phyloP scores from a whole-genome alignment of 2,888 invertebrate species.

The Barypeithes pellucidus region DNA sequence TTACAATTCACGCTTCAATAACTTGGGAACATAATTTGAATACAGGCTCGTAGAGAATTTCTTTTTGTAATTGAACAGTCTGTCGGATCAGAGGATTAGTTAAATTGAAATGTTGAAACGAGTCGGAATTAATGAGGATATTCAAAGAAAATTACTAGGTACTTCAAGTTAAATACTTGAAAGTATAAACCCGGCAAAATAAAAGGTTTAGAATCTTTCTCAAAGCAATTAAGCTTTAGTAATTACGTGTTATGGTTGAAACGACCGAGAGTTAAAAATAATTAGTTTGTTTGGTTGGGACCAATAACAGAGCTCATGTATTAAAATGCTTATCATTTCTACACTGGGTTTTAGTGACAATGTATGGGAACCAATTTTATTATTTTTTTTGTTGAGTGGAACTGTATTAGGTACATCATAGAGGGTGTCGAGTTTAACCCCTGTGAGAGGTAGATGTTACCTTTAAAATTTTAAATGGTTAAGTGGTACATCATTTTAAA shows the following conservation, averaged over 20 bases:
- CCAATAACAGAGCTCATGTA: background rate
- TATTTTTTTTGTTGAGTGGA: no score
- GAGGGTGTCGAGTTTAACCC: no score
- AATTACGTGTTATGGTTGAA: background rate
- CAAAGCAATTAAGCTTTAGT: conserved; percentile 12
- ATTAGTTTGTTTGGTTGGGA: background rate
- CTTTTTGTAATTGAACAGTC: conserved; percentile 16
- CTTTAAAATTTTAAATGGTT: no score
- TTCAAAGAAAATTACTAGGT: conserved; percentile 26
- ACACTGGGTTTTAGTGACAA: background rate
- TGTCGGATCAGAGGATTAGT: conserved; percentile 15
- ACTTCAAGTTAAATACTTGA: conserved; percentile 5
- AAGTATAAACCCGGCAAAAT: conserved; percentile 11
- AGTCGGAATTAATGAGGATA: conserved; percentile 22
- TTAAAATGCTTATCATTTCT: background rate
- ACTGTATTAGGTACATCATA: no score
- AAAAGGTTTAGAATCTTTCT: conserved; percentile 8
- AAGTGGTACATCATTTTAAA: no score
- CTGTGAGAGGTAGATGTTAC: no score
- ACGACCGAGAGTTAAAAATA: background rate
- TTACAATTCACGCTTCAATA: conserved; percentile 11
- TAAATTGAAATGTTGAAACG: conserved; percentile 29
- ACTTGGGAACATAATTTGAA: conserved; percentile 16
- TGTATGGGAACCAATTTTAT: no score
- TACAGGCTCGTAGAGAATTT: conserved; percentile 15